Evolutionary conservation across 2,888 invertebrate genomes (phyloP).

Genomic region (Coecobrya sp.): DNA sequence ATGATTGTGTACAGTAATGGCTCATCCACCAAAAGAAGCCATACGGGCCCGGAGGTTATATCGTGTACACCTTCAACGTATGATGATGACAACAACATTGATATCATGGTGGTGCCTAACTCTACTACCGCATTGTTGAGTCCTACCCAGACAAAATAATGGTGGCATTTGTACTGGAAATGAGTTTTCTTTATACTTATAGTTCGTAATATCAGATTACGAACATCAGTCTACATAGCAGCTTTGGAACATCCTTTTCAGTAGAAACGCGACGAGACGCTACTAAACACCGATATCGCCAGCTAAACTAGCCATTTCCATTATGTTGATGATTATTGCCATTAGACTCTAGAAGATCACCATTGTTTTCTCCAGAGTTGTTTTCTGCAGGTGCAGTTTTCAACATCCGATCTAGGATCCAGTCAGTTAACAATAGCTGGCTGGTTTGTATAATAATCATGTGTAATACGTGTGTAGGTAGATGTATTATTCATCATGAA

Average conservation of each 20-base stretch:
- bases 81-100: neutral
- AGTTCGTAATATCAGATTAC: slow-evolving; percentile 36
- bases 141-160: neutral
- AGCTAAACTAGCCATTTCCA: slow-evolving; percentile 32
- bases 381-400: slow-evolving; percentile 37
- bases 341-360: slow-evolving; percentile 43
- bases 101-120: neutral
- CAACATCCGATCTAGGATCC: neutral
- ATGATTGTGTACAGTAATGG: slow-evolving; percentile 25
- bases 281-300: neutral
- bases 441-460: no score
- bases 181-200: neutral
- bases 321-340: slow-evolving; percentile 57
- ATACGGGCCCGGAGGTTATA: slow-evolving; percentile 39
- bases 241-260: neutral
- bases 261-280: slow-evolving; percentile 17
- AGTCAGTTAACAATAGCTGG: neutral
- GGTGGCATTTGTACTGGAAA: neutral
- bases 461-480: neutral
- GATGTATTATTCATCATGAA: neutral
- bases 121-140: no score
- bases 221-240: neutral
- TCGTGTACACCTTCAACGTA: neutral
- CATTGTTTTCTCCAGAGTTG: slow-evolving; percentile 64
- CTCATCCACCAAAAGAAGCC: neutral